Evolutionary conservation across 92 coral and sea anemone genomes (phyloP).

Genomic region (Epizoanthus illoricatus): DNA sequence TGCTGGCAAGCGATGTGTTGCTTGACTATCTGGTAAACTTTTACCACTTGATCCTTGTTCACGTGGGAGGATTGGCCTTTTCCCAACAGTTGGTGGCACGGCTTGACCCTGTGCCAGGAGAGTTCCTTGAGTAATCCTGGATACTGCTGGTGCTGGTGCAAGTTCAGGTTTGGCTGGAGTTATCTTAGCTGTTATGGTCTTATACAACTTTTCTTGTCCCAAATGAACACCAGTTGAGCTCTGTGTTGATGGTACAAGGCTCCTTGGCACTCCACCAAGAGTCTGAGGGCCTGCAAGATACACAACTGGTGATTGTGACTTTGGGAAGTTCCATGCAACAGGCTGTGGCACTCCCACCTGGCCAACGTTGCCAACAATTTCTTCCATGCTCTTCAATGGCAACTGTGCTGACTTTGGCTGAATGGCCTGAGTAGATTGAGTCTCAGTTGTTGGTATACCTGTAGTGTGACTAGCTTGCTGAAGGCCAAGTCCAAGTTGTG

Average conservation of each 20-base stretch:
- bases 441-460: slow-evolving; percentile 26
- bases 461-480: slow-evolving; percentile 19
- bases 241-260: slow-evolving; percentile 53
- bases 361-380: slow-evolving; percentile 83
- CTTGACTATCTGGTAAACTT: not conserved
- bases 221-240: slow-evolving; percentile 5
- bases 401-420: slow-evolving; percentile 59
- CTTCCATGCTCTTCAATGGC: slow-evolving; percentile 88
- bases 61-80: slow-evolving; percentile 81
- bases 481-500: slow-evolving; percentile 11
- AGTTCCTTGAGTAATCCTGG: slow-evolving; percentile 38
- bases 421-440: slow-evolving; percentile 19
- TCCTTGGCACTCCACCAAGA: slow-evolving; percentile 83
- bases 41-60: slow-evolving; percentile 34
- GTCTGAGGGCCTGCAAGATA: slow-evolving; percentile 88
- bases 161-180: slow-evolving; percentile 34
- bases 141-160: slow-evolving; percentile 41
- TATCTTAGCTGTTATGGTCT: slow-evolving; percentile 30
- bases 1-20: slow-evolving; percentile 39
- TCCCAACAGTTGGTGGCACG: slow-evolving; percentile 43
- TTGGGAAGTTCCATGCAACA: slow-evolving; percentile 61
- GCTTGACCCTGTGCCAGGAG: slow-evolving; percentile 34
- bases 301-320: slow-evolving; percentile 72
- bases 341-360: slow-evolving; percentile 54
- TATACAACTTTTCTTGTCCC: slow-evolving; percentile 30